Evolutionary conservation across 1,140 invertebrate genomes (phyloP), one percentile per base, ranked within the genome.

Genomic region (Cyrtorhinus lividipennis): DNA sequence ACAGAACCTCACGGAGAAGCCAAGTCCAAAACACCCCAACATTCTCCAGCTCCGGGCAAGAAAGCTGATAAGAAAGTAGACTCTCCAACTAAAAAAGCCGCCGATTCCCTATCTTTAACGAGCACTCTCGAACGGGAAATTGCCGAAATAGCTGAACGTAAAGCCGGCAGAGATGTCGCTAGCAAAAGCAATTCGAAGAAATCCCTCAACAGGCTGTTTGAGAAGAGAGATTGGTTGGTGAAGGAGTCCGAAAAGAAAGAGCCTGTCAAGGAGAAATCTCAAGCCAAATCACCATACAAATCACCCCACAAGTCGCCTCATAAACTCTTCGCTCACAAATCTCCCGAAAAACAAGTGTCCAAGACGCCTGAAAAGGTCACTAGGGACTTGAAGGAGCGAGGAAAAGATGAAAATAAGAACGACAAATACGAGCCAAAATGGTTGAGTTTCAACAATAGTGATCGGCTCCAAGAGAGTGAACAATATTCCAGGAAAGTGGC

Each of bases 31-130:
- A 69, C 65, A 64, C 63, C 65, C 64, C 69, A 73, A 62, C 68
- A 78, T 78, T 69, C 75, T 81, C 73, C 77, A 77, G 67, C 78
- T 85, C 66, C 80, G 83, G 68, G 84, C 79, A 78, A 82, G 81
- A 81, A 86, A 81, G 71, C 77, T 79, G 78, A 85, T 74, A 81
- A 83, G 78, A 82, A 79, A 75, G 23, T 69, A 70, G 66, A 65
- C 27, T 26, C 45, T 22, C 48, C 45, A 56, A 22, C 5, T 13
- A 60, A 65, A 24, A 74, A 64, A 68, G 23, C 22, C 2, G 24
- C 60, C 3, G 56, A 64, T 62, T 23, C 30, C 20, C 61, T 67
- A 23, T 66, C 64, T 22, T 26, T 66, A 12, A 56, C 62, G 0
- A 68, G 66, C 59, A 65, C 62, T 45, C 48, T 68, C 27, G 65